Evolutionary conservation across 2,113 vertebrate genomes (phyloP).

Genomic region (Mystacornis crossleyi): DNA sequence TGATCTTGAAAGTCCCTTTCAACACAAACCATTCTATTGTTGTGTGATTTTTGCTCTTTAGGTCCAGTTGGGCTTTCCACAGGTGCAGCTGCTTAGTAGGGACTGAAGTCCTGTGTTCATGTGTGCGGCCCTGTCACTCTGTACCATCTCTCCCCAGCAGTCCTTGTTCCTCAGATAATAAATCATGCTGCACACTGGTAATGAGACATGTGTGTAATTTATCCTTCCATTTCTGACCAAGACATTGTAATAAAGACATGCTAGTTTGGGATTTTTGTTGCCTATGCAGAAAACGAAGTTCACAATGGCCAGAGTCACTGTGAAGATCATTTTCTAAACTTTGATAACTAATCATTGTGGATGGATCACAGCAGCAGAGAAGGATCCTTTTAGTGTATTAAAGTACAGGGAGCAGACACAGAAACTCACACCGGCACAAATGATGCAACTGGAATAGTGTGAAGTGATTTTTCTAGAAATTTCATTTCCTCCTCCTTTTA

Average conservation of each 20-base stretch:
- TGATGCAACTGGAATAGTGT: neutral
- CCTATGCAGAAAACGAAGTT: neutral
- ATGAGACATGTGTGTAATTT: neutral
- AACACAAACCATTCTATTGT: neutral
- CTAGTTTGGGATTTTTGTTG: neutral
- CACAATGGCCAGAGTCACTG: neutral
- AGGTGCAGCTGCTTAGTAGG: neutral
- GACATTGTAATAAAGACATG: neutral
- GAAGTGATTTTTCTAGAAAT: neutral
- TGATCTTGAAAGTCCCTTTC: neutral
- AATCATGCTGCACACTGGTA: neutral
- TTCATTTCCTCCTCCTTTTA: neutral
- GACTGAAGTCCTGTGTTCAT: neutral
- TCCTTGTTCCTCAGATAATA: neutral
- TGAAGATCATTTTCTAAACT: neutral
- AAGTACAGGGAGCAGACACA: neutral
- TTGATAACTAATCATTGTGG: neutral
- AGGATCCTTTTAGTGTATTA: neutral
- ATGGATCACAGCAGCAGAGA: neutral
- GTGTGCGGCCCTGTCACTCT: neutral
- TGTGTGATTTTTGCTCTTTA: neutral
- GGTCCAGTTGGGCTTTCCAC: neutral
- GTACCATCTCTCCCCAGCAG: neutral
- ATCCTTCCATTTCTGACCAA: neutral
- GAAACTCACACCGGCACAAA: neutral